Conservation (phyloP, 2,113 vertebrate species). For the Zosterops pallidus region DNA sequence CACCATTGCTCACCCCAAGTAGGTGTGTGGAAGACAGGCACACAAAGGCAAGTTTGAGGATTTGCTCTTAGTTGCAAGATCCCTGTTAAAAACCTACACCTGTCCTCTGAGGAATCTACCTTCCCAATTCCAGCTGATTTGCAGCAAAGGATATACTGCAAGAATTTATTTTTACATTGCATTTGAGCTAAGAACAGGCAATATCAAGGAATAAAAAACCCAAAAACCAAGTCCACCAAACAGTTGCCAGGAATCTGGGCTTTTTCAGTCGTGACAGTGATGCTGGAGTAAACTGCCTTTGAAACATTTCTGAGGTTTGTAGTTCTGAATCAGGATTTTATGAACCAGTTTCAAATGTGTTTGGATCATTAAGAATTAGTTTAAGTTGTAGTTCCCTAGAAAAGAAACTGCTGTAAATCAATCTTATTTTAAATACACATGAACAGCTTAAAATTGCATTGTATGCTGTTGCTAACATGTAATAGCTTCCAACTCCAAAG, state of each 20-base stretch:
- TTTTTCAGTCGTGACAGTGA: neutral
- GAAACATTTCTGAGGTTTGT: neutral
- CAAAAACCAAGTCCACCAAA: neutral
- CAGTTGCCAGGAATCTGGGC: neutral
- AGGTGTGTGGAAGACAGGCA: accelerated
- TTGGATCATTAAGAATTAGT: slow-evolving; percentile 67
- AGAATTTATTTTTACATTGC: neutral
- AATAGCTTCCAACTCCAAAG: slow-evolving; percentile 52
- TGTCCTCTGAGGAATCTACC: neutral
- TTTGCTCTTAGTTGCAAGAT: neutral
- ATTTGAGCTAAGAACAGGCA: slow-evolving; percentile 1
- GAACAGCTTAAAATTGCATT: slow-evolving; percentile 56
- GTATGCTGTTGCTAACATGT: slow-evolving; percentile 2
- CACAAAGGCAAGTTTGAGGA: neutral
- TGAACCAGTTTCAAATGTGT: slow-evolving; percentile 46
- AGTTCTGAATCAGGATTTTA: slow-evolving; percentile 28
- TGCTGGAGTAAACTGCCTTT: neutral
- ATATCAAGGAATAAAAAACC: neutral
- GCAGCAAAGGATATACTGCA: neutral
- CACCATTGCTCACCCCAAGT: accelerated
- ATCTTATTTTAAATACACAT: slow-evolving; percentile 56
- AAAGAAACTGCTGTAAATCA: slow-evolving; percentile 60
- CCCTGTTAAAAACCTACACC: neutral
- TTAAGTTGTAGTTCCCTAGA: slow-evolving; percentile 40
- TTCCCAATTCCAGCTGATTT: neutral